Base-by-base conservation (phyloP, 2,797 vertebrate genomes). In the Ceryle rudis region DNA sequence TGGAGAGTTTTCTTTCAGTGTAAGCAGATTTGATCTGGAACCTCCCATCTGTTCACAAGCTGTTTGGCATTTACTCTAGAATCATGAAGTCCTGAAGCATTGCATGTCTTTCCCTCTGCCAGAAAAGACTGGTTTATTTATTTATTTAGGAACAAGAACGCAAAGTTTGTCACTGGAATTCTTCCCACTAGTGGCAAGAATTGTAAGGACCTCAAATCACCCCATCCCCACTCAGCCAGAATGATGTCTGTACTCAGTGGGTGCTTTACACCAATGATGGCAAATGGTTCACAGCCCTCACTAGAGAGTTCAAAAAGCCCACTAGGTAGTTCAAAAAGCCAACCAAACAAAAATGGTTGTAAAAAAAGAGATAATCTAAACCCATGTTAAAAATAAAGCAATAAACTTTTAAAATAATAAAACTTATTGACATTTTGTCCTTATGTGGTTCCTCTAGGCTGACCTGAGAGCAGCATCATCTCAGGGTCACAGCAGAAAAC, bases 1-100 rank as follows among this genome's bases (percentile, higher is more conserved):
- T 90, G 78, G 54, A 80, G 60, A 74, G 17, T 65, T 94, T 95
- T 86, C 66, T 87, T 96, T 77, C 41, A 65, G 49, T 65, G 47
- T 86, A 92, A 93, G 71, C 64, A 95, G 67, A 85, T 91, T 82
- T 89, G 78, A 58, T 95, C 92, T 95, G 93, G 92, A 93, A 81
- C 73, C 83, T 94, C 44, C 58, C 62, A 83, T 95, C 89, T 93
- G 74, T 92, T 95, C 75, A 69, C 92, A 91, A 91, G 61, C 81
- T 85, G 65, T 87, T 96, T 92, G 86, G 57, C 52, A 42, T 90
- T 95, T 93, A 64, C 67, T 91, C 71, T 92, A 86, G 67, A 97
- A 90, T 86, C 61, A 28, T 69, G 47, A 92, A 85, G 46, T 89
- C 65, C 72, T 75, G n/a, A 95, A 83, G 74, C 65, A 83, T 80